phyloP scores from a whole-genome alignment of 2,888 invertebrate species.

The Dolomedes plantarius region DNA sequence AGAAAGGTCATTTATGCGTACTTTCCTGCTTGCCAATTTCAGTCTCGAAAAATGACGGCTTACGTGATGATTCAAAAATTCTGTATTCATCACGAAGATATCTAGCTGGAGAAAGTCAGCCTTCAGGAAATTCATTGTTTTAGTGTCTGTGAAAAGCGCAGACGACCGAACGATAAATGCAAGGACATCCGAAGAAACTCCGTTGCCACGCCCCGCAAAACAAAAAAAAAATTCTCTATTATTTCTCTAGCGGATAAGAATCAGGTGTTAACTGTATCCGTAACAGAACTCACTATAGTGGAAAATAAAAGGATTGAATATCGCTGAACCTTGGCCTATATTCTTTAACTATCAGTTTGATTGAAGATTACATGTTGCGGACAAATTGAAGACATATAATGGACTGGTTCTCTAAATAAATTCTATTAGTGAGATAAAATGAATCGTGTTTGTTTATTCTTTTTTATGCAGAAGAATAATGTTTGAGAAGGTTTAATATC shows the following conservation, averaged over 20 bases:
- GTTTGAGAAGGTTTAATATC: not conserved
- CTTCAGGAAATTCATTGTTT: not conserved
- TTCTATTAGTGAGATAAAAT: not conserved
- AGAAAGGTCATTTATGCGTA: not conserved
- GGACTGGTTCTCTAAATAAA: slow-evolving; percentile 20
- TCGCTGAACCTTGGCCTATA: slow-evolving; percentile 49
- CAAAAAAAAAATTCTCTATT: slow-evolving; percentile 38
- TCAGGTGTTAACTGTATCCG: slow-evolving; percentile 48
- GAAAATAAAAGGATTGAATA: slow-evolving; percentile 4
- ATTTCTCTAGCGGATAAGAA: slow-evolving; percentile 32
- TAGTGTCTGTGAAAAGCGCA: slow-evolving; percentile 3
- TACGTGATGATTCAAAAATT: slow-evolving; percentile 6
- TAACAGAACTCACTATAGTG: slow-evolving; percentile 34
- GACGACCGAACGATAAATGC: slow-evolving; percentile 41
- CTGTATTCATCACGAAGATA: not conserved
- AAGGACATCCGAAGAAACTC: slow-evolving; percentile 40
- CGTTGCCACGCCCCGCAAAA: slow-evolving; percentile 21
- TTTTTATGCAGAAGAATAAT: not conserved
- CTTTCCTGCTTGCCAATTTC: not conserved
- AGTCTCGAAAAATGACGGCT: not conserved
- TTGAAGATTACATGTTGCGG: slow-evolving; percentile 38
- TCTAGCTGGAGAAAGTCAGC: not conserved
- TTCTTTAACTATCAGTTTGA: slow-evolving; percentile 31
- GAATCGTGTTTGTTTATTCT: not conserved
- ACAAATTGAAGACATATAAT: slow-evolving; percentile 14